Conservation (phyloP, 1,140 invertebrate genomes). For the Nephila pilipes region DNA sequence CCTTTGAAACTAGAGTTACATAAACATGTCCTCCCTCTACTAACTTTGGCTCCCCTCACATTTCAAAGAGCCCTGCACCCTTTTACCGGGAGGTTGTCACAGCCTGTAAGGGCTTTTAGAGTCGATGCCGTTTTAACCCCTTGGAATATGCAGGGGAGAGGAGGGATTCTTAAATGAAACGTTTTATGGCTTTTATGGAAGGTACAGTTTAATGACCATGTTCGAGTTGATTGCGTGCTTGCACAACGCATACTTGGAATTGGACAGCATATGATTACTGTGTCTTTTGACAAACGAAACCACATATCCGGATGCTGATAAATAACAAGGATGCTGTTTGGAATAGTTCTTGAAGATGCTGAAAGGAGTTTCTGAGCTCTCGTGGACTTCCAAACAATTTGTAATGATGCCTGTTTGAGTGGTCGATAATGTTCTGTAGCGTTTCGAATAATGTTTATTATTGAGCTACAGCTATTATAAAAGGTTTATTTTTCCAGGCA, state of each 20-base stretch:
- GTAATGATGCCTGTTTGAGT: no score
- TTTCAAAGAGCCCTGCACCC: constrained; percentile 1
- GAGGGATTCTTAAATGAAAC: not conserved
- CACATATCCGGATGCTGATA: no score
- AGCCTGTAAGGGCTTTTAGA: constrained; percentile 16
- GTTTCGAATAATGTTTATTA: no score
- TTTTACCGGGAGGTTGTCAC: not conserved
- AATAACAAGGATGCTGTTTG: no score
- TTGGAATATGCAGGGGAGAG: not conserved
- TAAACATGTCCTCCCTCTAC: not conserved
- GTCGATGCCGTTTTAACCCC: not conserved
- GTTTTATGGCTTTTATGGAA: constrained; percentile 24
- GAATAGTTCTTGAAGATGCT: no score
- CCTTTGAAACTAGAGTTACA: not conserved
- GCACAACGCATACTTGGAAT: not conserved
- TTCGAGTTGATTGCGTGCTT: not conserved
- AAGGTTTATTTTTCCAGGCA: no score
- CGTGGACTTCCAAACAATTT: no score
- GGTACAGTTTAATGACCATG: not conserved
- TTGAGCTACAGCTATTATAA: no score
- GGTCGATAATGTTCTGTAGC: no score
- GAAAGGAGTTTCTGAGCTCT: no score
- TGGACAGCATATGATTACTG: no score
- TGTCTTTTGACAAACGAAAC: no score
- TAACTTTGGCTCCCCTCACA: not conserved